These are phyloP conservation scores for Thysanoteuthis rhombus DNA, from an alignment of 2,888 invertebrate genomes.

Conservation along the genomic window DNA sequence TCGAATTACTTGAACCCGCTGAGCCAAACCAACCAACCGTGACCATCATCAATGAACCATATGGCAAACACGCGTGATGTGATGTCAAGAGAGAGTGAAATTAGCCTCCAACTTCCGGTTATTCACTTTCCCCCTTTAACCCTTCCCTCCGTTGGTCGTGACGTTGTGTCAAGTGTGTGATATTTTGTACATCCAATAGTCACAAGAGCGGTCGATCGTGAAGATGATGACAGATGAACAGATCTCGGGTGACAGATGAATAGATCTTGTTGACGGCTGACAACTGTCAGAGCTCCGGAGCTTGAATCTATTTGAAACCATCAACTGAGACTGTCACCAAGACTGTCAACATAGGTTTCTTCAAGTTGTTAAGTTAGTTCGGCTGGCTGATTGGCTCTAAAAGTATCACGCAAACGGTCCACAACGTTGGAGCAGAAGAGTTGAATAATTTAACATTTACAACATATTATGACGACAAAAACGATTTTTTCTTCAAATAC, in stretches of 20 bases:
- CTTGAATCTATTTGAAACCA: too few species aligned
- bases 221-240: not conserved
- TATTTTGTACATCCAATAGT: not conserved
- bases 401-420: too few species aligned
- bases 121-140: not conserved
- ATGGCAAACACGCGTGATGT: not conserved
- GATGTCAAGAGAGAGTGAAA: not conserved
- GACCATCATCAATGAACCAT: not conserved
- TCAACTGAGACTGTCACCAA: too few species aligned
- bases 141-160: not conserved
- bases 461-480: too few species aligned
- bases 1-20: not conserved
- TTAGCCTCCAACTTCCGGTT: not conserved
- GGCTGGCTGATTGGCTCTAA: too few species aligned
- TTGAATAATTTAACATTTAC: too few species aligned
- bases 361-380: too few species aligned
- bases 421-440: too few species aligned
- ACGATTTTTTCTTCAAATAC: too few species aligned
- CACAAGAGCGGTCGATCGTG: not conserved
- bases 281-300: not conserved
- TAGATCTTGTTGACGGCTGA: not conserved
- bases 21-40: not conserved
- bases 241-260: too few species aligned
- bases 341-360: too few species aligned
- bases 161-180: not conserved